Percentiles rank a stretch among this genome's conserved stretches.
Conservation (phyloP, 1,140 invertebrate species). For the Coenobita brevimanus region DNA sequence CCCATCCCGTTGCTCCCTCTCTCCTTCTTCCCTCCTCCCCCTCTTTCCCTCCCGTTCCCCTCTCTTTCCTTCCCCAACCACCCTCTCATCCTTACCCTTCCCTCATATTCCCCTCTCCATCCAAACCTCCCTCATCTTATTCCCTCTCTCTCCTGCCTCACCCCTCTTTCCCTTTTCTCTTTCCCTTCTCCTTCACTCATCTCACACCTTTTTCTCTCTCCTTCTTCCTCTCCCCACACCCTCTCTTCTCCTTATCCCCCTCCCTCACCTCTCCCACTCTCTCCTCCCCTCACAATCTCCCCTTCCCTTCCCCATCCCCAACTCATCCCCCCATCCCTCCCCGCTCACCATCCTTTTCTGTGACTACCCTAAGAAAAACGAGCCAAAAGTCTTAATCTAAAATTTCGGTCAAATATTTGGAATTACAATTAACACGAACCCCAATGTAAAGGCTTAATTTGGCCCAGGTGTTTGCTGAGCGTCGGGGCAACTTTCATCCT, state of each 20-base stretch:
- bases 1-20: background rate
- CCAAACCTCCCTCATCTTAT: background rate
- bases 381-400: constrained; percentile 37
- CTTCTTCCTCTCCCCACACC: background rate
- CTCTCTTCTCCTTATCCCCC: background rate
- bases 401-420: constrained; percentile 62
- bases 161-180: background rate
- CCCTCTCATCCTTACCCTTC: background rate
- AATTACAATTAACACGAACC: constrained; percentile 45
- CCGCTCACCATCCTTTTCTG: background rate
- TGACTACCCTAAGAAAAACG: background rate
- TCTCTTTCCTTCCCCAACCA: background rate
- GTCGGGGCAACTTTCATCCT: constrained; percentile 36
- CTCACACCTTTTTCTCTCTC: background rate
- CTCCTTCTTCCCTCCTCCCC: background rate
- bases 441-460: constrained; percentile 38
- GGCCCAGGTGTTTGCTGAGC: constrained; percentile 27
- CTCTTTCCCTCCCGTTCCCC: background rate
- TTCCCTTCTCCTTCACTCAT: background rate
- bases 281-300: background rate
- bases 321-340: background rate
- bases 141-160: background rate
- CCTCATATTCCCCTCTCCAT: background rate
- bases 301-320: background rate
- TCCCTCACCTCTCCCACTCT: background rate